Evolutionary conservation across 2,797 vertebrate species (phyloP).

Genomic region (Sebastolobus altivelis): DNA sequence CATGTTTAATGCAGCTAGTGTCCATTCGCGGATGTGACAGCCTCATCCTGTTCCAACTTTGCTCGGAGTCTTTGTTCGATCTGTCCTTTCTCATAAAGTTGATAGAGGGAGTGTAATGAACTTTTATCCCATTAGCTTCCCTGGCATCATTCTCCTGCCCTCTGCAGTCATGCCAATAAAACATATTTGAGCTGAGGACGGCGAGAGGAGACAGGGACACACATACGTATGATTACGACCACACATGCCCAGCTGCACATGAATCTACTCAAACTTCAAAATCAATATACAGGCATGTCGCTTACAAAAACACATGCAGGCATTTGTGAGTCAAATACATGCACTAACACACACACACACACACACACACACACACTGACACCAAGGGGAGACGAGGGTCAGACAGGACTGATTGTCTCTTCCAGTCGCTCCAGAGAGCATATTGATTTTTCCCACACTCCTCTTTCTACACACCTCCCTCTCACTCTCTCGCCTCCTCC

Average conservation of each 20-base stretch:
- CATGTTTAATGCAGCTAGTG: slow-evolving; percentile 40
- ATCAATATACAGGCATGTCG: slow-evolving; percentile 41
- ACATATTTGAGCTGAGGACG: slow-evolving; percentile 73
- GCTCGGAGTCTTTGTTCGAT: slow-evolving; percentile 65
- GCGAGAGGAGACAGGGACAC: slow-evolving; percentile 34
- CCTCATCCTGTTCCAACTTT: slow-evolving; percentile 61
- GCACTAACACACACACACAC: slow-evolving; percentile 26
- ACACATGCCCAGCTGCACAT: not conserved
- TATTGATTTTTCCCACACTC: slow-evolving; percentile 87
- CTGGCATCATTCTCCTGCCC: slow-evolving; percentile 64
- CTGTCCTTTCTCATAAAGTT: slow-evolving; percentile 67
- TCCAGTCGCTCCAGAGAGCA: slow-evolving; percentile 79
- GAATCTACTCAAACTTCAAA: slow-evolving; percentile 46
- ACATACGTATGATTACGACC: slow-evolving; percentile 4
- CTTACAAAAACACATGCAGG: slow-evolving; percentile 45
- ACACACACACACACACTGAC: slow-evolving; percentile 49
- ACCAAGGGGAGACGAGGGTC: slow-evolving; percentile 78
- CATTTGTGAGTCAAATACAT: slow-evolving; percentile 40
- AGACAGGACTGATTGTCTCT: slow-evolving; percentile 83
- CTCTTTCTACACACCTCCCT: slow-evolving; percentile 77
- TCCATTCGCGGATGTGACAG: slow-evolving; percentile 45
- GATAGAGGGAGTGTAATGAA: slow-evolving; percentile 74
- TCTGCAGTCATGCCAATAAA: slow-evolving; percentile 73
- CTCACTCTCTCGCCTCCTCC: slow-evolving; percentile 51
- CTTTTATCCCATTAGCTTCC: slow-evolving; percentile 72